Percentiles rank a stretch among this genome's conserved stretches.
Conservation (phyloP, 1,140 invertebrate species). For the Bombus waltoni region DNA sequence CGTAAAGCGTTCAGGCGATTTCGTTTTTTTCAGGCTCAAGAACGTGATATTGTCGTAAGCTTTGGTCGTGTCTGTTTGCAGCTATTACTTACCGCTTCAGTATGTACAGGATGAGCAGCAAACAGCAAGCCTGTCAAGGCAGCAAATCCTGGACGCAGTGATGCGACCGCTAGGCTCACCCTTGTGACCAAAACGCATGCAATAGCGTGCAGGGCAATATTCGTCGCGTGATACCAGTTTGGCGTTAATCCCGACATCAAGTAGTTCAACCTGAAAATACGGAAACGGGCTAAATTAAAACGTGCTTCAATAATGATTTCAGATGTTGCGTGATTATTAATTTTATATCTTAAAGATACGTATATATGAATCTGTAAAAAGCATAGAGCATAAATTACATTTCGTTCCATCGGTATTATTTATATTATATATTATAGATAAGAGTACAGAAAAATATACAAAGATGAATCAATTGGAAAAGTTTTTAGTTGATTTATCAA, state of each 20-base stretch:
- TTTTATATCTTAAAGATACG: background rate
- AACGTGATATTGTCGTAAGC: background rate
- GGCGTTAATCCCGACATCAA: constrained; percentile 86
- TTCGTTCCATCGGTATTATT: no score
- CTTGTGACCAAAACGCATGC: constrained; percentile 88
- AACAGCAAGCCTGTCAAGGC: constrained; percentile 89
- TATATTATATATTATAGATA: background rate
- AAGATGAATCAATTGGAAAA: background rate
- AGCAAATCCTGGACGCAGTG: constrained; percentile 86
- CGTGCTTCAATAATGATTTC: background rate
- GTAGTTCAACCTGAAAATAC: constrained; percentile 88
- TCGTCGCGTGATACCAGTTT: constrained; percentile 89
- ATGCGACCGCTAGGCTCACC: constrained; percentile 86
- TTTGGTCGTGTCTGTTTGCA: background rate
- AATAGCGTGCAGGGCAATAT: constrained; percentile 88
- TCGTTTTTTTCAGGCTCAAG: background rate
- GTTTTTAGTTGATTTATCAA: background rate
- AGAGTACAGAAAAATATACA: background rate
- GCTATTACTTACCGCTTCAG: constrained; percentile 89
- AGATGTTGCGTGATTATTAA: background rate
- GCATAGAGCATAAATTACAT: no score
- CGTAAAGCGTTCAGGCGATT: background rate
- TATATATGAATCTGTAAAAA: background rate
- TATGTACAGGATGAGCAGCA: constrained; percentile 95
- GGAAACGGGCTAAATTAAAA: background rate